Evolutionary conservation across 2,888 invertebrate genomes (phyloP).

Genomic region (Eupelmus urozonus): DNA sequence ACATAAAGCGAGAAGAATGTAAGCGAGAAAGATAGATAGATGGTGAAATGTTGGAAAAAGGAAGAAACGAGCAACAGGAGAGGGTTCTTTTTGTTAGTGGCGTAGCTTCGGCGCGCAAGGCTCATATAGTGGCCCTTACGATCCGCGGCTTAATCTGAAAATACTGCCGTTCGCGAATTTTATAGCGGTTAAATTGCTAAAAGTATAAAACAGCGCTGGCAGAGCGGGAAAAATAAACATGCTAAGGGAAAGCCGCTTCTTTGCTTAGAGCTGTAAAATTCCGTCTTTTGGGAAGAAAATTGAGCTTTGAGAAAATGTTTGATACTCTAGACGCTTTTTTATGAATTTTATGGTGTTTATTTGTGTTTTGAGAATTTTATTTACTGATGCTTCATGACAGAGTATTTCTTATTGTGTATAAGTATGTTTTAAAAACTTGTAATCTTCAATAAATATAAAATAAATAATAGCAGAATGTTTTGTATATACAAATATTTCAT

Average conservation of each 20-base stretch:
- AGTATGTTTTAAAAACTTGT: not conserved
- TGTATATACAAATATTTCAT: not conserved
- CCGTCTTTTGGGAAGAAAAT: not conserved
- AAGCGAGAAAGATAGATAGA: not conserved
- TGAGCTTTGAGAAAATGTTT: constrained; percentile 1
- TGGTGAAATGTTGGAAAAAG: not conserved
- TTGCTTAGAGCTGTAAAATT: not conserved
- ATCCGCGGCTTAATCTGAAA: constrained; percentile 23
- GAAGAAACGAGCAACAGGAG: not conserved
- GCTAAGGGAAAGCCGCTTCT: not conserved
- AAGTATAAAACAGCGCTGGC: not conserved
- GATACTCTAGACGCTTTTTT: not conserved
- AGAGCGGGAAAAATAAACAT: constrained; percentile 4
- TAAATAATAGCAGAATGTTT: too few relatives aligned
- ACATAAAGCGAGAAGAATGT: not conserved
- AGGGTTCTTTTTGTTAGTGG: constrained; percentile 6
- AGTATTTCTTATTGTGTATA: not conserved
- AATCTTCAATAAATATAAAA: too few relatives aligned
- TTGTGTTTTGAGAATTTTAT: too few relatives aligned
- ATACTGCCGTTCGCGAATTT: constrained; percentile 31
- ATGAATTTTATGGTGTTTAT: not conserved
- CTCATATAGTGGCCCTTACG: constrained; percentile 27
- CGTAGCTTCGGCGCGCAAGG: not conserved
- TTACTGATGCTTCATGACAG: too few relatives aligned
- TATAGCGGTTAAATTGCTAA: constrained; percentile 9